phyloP scores from a whole-genome alignment of 1,140 invertebrate species.

The Ditylenchus dipsaci region DNA sequence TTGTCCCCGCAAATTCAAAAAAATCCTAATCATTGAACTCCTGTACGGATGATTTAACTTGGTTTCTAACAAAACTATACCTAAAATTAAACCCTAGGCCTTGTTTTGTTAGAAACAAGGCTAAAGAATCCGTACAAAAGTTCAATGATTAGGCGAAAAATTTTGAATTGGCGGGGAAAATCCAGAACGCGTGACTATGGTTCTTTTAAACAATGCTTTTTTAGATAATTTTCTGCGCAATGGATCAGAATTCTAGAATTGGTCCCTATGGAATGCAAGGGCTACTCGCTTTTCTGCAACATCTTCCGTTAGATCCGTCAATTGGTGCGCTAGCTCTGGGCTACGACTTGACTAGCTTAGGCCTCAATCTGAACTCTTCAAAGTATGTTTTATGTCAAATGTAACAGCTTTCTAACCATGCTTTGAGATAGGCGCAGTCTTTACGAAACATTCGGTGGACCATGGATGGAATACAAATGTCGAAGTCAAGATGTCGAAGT shows the following conservation, averaged over 20 bases:
- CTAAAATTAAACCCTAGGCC: too few relatives aligned
- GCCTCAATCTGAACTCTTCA: slow-evolving; percentile 91
- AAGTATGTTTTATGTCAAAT: slow-evolving; percentile 64
- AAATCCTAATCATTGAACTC: too few relatives aligned
- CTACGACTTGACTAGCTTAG: slow-evolving; percentile 90
- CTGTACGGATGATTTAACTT: too few relatives aligned
- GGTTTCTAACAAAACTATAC: too few relatives aligned
- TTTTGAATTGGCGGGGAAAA: too few relatives aligned
- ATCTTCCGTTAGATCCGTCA: slow-evolving; percentile 70
- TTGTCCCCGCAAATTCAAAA: too few relatives aligned
- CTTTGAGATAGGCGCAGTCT: slow-evolving; percentile 67
- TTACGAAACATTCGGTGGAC: slow-evolving; percentile 91
- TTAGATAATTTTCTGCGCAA: too few relatives aligned
- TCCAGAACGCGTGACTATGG: too few relatives aligned
- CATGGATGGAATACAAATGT: slow-evolving; percentile 92
- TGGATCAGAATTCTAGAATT: not conserved
- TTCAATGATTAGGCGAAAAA: too few relatives aligned
- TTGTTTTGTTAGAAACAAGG: too few relatives aligned
- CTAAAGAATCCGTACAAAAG: too few relatives aligned
- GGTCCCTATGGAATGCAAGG: slow-evolving; percentile 88
- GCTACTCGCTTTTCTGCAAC: slow-evolving; percentile 88
- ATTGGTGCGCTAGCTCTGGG: slow-evolving; percentile 83
- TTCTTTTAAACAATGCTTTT: too few relatives aligned
- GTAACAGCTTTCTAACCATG: not conserved
- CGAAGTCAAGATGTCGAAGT: slow-evolving; percentile 80